Evolutionary conservation across 2,797 vertebrate species (phyloP).

Genomic region (Peromyscus melanophrys): DNA sequence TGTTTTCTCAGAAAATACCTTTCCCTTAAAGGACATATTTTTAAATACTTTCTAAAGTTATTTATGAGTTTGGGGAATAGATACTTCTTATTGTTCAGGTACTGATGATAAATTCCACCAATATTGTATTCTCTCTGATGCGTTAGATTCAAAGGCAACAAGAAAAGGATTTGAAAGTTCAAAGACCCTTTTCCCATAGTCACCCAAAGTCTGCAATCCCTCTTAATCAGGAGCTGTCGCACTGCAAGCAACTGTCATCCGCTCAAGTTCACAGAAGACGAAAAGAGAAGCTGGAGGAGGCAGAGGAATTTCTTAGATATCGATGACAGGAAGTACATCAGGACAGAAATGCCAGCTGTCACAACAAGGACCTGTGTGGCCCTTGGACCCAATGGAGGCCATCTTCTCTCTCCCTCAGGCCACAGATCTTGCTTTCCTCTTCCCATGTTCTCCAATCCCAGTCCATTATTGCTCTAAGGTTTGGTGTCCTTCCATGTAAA

Average conservation of each 20-base stretch:
- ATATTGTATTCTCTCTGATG: conserved; percentile 33
- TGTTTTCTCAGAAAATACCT: conserved; percentile 13
- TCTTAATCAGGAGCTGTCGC: neutral
- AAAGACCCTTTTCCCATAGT: neutral
- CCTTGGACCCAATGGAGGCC: neutral
- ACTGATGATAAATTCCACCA: conserved; percentile 36
- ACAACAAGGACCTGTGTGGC: neutral
- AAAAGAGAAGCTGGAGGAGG: neutral
- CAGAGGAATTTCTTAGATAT: neutral
- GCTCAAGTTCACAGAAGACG: neutral
- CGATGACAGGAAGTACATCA: neutral
- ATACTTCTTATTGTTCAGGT: neutral
- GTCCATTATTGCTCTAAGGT: neutral
- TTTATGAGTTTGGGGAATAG: conserved; percentile 8
- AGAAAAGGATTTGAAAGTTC: conserved; percentile 11
- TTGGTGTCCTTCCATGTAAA: neutral
- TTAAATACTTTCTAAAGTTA: conserved; percentile 53
- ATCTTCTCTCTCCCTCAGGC: neutral
- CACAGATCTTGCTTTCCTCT: rapidly evolving
- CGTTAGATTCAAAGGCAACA: conserved; percentile 50
- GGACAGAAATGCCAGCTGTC: neutral
- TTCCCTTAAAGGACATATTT: conserved; percentile 15
- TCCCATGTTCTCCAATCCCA: neutral
- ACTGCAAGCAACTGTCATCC: neutral
- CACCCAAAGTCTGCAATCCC: neutral